Conservation (phyloP, 53 echinoderm and acorn worm genomes). For the Astropecten irregularis region DNA sequence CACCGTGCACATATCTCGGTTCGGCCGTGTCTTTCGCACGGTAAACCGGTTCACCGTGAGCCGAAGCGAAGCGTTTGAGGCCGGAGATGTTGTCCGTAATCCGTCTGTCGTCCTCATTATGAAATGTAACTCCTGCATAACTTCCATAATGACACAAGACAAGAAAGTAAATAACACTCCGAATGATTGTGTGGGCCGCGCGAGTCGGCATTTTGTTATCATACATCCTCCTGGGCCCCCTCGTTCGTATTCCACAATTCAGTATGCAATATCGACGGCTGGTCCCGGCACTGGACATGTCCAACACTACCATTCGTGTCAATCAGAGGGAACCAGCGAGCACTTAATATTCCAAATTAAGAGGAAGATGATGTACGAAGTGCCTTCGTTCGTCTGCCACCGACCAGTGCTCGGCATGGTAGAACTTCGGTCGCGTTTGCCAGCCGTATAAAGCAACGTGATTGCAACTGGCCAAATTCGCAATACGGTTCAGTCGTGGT, state of each 20-base stretch:
- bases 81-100: not conserved
- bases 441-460: too few species aligned
- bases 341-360: constrained; percentile 31
- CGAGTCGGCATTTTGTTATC: constrained; percentile 35
- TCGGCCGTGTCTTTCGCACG: not conserved
- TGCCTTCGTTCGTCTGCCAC: not conserved
- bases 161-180: constrained; percentile 30
- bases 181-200: constrained; percentile 12
- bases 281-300: constrained; percentile 8
- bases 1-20: not conserved
- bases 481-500: too few species aligned
- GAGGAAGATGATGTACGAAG: constrained; percentile 26
- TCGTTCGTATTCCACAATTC: not conserved
- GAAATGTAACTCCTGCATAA: not conserved
- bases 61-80: not conserved
- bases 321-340: constrained; percentile 24
- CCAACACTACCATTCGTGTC: not conserved
- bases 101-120: not conserved
- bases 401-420: constrained; percentile 20
- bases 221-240: constrained; percentile 25
- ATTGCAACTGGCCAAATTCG: too few species aligned
- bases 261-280: constrained; percentile 4
- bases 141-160: constrained; percentile 9
- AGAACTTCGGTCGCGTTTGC: constrained; percentile 28
- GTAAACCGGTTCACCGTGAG: not conserved